Evolutionary conservation across 2,888 invertebrate genomes (phyloP).

Genomic region (Dasysyrphus tricinctus): DNA sequence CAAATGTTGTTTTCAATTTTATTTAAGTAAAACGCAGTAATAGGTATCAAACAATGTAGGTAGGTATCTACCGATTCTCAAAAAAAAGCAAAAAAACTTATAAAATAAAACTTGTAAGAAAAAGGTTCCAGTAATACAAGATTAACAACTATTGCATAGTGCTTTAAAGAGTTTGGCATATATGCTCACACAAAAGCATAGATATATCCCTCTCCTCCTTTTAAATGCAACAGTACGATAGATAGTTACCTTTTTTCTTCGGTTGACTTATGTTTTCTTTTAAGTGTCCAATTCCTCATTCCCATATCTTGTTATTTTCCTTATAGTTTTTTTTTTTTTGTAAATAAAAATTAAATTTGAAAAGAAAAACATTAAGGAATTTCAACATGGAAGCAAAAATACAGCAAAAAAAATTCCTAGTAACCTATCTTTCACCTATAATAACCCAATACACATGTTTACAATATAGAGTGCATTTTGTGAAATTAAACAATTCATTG

Average conservation of each 20-base stretch:
- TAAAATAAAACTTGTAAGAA: constrained; percentile 1
- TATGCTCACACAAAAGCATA: not conserved
- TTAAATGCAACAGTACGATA: constrained; percentile 2
- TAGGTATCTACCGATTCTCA: not conserved
- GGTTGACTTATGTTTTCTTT: constrained; percentile 47
- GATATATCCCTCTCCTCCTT: not conserved
- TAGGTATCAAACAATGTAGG: not conserved
- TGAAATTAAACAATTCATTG: constrained; percentile 26
- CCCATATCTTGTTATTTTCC: constrained; percentile 43
- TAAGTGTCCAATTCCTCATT: constrained; percentile 70
- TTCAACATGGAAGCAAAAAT: constrained; percentile 38
- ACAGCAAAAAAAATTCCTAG: constrained; percentile 19
- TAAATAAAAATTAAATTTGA: not conserved
- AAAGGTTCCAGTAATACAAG: constrained; percentile 20
- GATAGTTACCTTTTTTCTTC: constrained; percentile 13
- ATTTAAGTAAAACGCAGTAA: not conserved
- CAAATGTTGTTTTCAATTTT: not conserved
- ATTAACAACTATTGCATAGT: constrained; percentile 5
- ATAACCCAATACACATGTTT: not conserved
- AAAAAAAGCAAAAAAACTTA: not conserved
- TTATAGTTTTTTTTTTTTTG: constrained; percentile 8
- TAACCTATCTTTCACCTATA: constrained; percentile 7
- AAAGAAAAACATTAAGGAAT: not conserved
- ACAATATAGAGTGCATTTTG: constrained; percentile 18
- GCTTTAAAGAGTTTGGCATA: constrained; percentile 10